Evolutionary conservation across 2,888 invertebrate genomes (phyloP).

Genomic region (Apoda limacodes): DNA sequence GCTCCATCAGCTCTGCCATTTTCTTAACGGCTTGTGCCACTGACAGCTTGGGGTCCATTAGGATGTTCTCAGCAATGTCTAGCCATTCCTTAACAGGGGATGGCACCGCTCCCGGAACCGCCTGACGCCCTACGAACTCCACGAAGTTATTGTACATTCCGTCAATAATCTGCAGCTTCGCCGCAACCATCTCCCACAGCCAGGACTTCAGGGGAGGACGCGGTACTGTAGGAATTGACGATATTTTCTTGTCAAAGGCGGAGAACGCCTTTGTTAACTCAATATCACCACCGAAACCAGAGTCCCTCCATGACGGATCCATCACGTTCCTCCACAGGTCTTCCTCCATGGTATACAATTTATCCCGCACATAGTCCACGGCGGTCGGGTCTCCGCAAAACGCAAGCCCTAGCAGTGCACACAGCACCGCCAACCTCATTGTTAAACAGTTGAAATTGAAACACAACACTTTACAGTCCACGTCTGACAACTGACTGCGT

Average conservation of each 20-base stretch:
- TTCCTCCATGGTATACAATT: conserved; percentile 70
- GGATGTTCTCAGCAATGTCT: conserved; percentile 74
- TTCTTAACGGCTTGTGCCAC: conserved; percentile 68
- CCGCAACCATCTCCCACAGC: conserved; percentile 73
- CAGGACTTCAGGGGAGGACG: conserved; percentile 53
- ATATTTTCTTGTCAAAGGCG: conserved; percentile 63
- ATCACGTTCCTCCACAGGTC: conserved; percentile 58
- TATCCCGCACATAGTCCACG: conserved; percentile 72
- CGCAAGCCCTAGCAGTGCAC: conserved; percentile 28
- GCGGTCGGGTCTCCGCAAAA: conserved; percentile 38
- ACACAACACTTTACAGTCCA: conserved; percentile 35
- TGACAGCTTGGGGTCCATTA: conserved; percentile 72
- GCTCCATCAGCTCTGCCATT: conserved; percentile 71
- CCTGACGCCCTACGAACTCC: conserved; percentile 64
- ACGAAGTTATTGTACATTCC: conserved; percentile 76
- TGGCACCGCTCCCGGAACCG: conserved; percentile 42
- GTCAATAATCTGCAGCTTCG: conserved; percentile 72
- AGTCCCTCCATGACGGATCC: conserved; percentile 42
- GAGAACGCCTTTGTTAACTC: conserved; percentile 70
- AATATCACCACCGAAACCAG: conserved; percentile 59
- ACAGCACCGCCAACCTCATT: conserved; percentile 48
- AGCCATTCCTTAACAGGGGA: conserved; percentile 57
- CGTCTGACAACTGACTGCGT: conserved; percentile 38
- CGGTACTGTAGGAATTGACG: conserved; percentile 35
- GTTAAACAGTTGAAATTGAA: conserved; percentile 25